Base-by-base conservation (phyloP, 2,113 vertebrate genomes). In the Mormyrus iriodes region DNA sequence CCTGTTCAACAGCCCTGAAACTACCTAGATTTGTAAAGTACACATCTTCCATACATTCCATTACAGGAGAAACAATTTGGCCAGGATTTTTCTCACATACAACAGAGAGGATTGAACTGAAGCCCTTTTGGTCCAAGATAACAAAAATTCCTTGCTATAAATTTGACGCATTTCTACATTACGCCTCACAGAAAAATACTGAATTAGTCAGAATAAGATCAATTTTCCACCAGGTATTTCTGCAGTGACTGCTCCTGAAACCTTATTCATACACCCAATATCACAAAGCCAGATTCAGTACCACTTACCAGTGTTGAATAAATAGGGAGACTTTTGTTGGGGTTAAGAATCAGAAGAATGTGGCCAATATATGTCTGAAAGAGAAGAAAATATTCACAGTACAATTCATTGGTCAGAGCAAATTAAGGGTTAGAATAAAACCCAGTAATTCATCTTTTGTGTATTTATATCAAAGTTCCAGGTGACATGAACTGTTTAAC, bases 251-350 rank as follows among this genome's bases (percentile, higher is more conserved):
- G 12, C 85, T 13, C 10, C 44, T 51, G 44, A 49, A 39, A 49
- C 39, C 15, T 0, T 31, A 61, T 55, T 46, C 35, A 42, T 42
- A 3, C 3, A 44, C 53, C 3, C 2, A n/a, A 44, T n/a, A 85
- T 15, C 35, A 52, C 8, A 86, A 86, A 52, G 21, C 24, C 84
- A 17, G 1, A 27, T 3, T n/a, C 44, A 91, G 90, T 19, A 49
- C 39, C 79, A 89, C 97, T 97, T 94, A 99, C 98, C 95, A 97
- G 91, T 44, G 96, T 93, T 89, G 98, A 99, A 94, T 99, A 99
- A 93, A 99, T 97, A 48, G 97, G 97, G 90, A 99, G 96, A 89
- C 97, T 97, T 94, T 99, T 99, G 93, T 98, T 98, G 17, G 98
- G 98, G 88, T 99, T 99, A 88, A 99, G 96, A 90, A 99, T 96